These are phyloP conservation scores for Aproaerema taeniolella DNA, from an alignment of 2,888 invertebrate species.

Conservation along the genomic window DNA sequence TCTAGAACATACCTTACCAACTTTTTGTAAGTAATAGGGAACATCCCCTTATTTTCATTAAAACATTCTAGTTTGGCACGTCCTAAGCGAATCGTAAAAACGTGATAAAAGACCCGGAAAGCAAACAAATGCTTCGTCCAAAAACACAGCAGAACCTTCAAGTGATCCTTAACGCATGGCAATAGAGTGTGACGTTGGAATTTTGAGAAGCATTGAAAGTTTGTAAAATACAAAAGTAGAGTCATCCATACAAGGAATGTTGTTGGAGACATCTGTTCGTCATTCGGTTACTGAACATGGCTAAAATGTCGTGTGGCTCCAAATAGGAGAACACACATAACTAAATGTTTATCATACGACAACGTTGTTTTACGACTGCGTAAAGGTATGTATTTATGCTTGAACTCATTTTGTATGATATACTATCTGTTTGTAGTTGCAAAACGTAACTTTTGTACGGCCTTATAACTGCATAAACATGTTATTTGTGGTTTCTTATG, in stretches of 20 bases:
- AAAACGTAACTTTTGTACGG: too few species aligned
- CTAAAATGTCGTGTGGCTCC: slow-evolving; percentile 1
- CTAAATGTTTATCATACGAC: too few species aligned
- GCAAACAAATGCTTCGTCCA: background rate
- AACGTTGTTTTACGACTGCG: too few species aligned
- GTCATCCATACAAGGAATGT: slow-evolving; percentile 20
- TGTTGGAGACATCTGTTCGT: slow-evolving; percentile 21
- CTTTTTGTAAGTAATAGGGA: slow-evolving; percentile 3
- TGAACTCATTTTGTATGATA: too few species aligned
- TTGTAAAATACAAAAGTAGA: slow-evolving; percentile 24
- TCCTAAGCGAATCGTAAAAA: slow-evolving; percentile 27
- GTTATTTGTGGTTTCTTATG: too few species aligned
- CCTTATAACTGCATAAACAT: too few species aligned
- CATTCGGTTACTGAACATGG: slow-evolving; percentile 16
- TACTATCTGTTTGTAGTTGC: too few species aligned
- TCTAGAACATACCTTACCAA: background rate
- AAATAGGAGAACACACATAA: slow-evolving; percentile 2
- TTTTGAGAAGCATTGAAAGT: background rate
- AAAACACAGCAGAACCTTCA: too few species aligned
- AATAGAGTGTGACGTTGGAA: background rate
- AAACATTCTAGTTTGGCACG: slow-evolving; percentile 28
- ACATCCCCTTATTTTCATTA: slow-evolving; percentile 24
- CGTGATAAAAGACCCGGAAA: slow-evolving; percentile 24
- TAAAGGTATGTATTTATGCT: too few species aligned
- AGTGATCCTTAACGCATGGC: background rate